Evolutionary conservation across 2,797 vertebrate species (phyloP).

Genomic region (Helicolenus hilgendorfi): DNA sequence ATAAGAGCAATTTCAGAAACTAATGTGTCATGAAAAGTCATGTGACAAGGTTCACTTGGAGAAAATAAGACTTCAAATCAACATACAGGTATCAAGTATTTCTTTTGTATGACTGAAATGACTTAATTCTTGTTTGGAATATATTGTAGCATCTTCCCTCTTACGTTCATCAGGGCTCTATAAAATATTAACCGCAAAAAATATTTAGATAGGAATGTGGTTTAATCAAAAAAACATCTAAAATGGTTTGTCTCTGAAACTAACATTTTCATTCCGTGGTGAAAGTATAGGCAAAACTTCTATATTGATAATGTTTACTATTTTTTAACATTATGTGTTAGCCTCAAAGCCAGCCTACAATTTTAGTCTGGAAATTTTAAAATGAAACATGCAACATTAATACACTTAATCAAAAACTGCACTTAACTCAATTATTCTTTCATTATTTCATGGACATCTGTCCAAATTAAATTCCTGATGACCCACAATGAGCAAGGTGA

Average conservation of each 20-base stretch:
- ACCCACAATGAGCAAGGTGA: neutral
- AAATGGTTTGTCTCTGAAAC: neutral
- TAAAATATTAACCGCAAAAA: neutral
- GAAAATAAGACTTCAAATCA: conserved; percentile 12
- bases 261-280: neutral
- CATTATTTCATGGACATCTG: neutral
- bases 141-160: neutral
- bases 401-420: conserved; percentile 10
- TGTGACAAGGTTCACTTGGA: conserved; percentile 1
- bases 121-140: neutral
- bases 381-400: conserved; percentile 34
- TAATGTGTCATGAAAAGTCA: no score
- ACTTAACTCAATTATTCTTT: neutral
- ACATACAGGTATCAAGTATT: conserved; percentile 31
- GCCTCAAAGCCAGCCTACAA: neutral
- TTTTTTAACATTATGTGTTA: neutral
- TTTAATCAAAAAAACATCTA: conserved; percentile 1
- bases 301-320: neutral
- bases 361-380: neutral
- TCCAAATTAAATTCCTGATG: neutral
- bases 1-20: neutral
- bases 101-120: neutral
- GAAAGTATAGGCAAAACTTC: neutral
- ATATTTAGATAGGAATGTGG: neutral
- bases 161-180: neutral